Conservation (phyloP, 2,888 invertebrate genomes). For the Chouioia cunea region DNA sequence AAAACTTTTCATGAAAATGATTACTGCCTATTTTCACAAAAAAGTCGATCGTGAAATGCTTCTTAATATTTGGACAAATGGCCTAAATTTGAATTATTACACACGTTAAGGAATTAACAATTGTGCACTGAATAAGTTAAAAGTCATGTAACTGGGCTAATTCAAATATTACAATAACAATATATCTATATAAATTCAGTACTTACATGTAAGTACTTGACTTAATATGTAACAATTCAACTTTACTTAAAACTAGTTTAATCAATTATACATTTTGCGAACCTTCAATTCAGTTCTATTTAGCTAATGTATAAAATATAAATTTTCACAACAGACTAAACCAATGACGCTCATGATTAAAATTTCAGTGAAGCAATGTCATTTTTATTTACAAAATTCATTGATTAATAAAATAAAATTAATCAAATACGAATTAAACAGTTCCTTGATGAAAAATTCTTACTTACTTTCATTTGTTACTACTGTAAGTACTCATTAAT, state of each 20-base stretch:
- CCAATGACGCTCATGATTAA: neutral
- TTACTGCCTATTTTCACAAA: slow-evolving; percentile 16
- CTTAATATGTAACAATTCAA: slow-evolving; percentile 17
- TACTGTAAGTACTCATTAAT: slow-evolving; percentile 38
- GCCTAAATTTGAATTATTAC: slow-evolving; percentile 1
- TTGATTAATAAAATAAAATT: slow-evolving; percentile 20
- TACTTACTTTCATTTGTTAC: slow-evolving; percentile 34
- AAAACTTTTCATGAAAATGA: neutral
- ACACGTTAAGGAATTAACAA: slow-evolving; percentile 1
- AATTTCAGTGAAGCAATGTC: slow-evolving; percentile 13
- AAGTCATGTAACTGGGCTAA: slow-evolving; percentile 1
- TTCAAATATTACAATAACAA: slow-evolving; percentile 14
- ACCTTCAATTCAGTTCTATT: slow-evolving; percentile 7
- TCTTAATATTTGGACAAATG: neutral
- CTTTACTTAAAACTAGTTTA: slow-evolving; percentile 20
- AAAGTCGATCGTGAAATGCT: neutral
- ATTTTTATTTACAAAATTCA: slow-evolving; percentile 37
- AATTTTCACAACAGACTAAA: slow-evolving; percentile 18
- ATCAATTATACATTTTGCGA: slow-evolving; percentile 12
- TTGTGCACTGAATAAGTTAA: slow-evolving; percentile 22
- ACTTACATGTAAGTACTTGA: slow-evolving; percentile 27
- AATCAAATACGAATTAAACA: slow-evolving; percentile 10
- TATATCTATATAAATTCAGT: slow-evolving; percentile 17
- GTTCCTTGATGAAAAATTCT: slow-evolving; percentile 12
- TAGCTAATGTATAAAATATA: slow-evolving; percentile 12